Evolutionary conservation across 2,113 vertebrate genomes (phyloP).

Genomic region (human (Homo sapiens)): GRCh38 chr1:92438501-92439000

Average conservation of each 20-base stretch:
- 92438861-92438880: background rate
- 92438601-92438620: too few species aligned
- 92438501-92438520: too few species aligned
- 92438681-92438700: background rate
- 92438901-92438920: background rate
- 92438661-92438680: conserved; percentile 12
- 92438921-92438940: background rate
- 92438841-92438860: background rate
- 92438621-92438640: background rate
- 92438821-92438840: background rate
- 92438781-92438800: background rate
- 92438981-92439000: background rate
- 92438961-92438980: background rate
- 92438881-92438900: background rate
- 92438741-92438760: conserved; percentile 32
- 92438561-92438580: too few species aligned
- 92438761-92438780: conserved; percentile 29
- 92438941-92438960: background rate
- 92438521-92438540: too few species aligned
- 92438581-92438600: too few species aligned
- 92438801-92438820: background rate
- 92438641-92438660: conserved; percentile 39
- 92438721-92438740: conserved; percentile 62
- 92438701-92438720: conserved; percentile 33
- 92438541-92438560: too few species aligned